Base-by-base conservation (phyloP, 2,797 vertebrate genomes). In the Clarias platycephalus region DNA sequence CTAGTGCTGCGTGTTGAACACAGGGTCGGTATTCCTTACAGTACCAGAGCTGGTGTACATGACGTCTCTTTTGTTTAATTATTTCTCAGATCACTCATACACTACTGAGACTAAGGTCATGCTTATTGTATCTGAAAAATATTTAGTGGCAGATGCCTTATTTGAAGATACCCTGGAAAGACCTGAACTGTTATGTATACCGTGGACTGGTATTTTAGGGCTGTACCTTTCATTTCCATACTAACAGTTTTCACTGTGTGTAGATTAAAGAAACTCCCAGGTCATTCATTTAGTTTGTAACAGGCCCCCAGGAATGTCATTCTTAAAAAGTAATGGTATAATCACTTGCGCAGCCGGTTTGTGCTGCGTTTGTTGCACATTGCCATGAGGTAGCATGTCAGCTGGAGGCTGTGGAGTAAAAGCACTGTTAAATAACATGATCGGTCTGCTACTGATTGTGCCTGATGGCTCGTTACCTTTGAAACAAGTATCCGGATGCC, bases 361-460 rank as follows among this genome's bases (percentile, higher is more conserved):
- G 60, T 63, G 63, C 57, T 53, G 34, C 58, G 80, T 71, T 60
- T 84, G 74, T 84, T 55, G 40, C 55, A 53, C 72, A 81, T 55
- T 76, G 74, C 84, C 81, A 83, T 67, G 26, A 86, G 83, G 86
- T 88, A 89, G 86, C 88, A 86, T 60, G 60, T 67, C 60, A 77
- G 76, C 63, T 79, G 26, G 15, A 70, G 37, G 31, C 66, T 13
- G 53, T 6, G 44, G 22, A 31, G 67, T 66, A 80, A 80, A 58
- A 87, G 79, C 84, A 85, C 84, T 87, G 84, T 89, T 89, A 87
- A 85, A 63, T 68, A 80, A 89, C 82, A 85, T 67, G 64, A 71
- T 58, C 28, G 55, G 78, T 87, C 75, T 78, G 82, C 71, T 80
- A 84, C 80, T 83, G 55, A 78, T 82, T 62, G 82, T 72, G 75